These are phyloP conservation scores for Phania funesta DNA, from an alignment of 2,888 invertebrate species.

Conservation along the genomic window DNA sequence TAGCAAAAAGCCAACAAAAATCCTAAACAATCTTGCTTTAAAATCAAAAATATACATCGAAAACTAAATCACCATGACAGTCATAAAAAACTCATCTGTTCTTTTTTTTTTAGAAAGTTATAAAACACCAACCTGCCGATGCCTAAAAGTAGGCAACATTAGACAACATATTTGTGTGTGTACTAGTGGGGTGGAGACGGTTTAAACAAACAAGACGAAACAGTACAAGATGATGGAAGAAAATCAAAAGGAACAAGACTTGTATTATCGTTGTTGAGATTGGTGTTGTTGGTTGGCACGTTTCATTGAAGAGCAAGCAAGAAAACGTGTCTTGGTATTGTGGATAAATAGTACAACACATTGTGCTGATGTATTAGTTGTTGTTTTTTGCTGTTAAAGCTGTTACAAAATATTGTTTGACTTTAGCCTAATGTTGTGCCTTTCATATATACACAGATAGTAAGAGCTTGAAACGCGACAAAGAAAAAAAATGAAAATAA, in stretches of 20 bases:
- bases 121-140: constrained; percentile 53
- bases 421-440: constrained; percentile 56
- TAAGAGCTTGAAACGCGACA: constrained; percentile 7
- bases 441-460: constrained; percentile 11
- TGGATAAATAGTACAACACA: constrained; percentile 20
- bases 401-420: constrained; percentile 58
- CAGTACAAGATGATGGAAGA: constrained; percentile 9
- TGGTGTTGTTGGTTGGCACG: constrained; percentile 57
- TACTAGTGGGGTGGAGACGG: constrained; percentile 16
- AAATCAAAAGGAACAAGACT: neutral
- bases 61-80: constrained; percentile 62
- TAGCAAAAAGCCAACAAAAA: constrained; percentile 43
- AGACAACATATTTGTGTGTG: constrained; percentile 28
- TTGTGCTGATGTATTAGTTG: constrained; percentile 16
- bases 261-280: constrained; percentile 62
- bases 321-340: constrained; percentile 58
- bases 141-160: constrained; percentile 64
- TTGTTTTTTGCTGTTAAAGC: constrained; percentile 23
- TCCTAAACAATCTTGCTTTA: constrained; percentile 11
- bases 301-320: constrained; percentile 58
- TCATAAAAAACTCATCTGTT: constrained; percentile 43
- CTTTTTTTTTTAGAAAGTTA: constrained; percentile 10
- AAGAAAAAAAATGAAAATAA: neutral
- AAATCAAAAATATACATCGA: constrained; percentile 32
- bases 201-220: constrained; percentile 13